Percentiles rank a stretch among this genome's conserved stretches.
These are phyloP conservation scores for Ostrea edulis DNA, from an alignment of 1,140 invertebrate genomes.

Conservation along the genomic window DNA sequence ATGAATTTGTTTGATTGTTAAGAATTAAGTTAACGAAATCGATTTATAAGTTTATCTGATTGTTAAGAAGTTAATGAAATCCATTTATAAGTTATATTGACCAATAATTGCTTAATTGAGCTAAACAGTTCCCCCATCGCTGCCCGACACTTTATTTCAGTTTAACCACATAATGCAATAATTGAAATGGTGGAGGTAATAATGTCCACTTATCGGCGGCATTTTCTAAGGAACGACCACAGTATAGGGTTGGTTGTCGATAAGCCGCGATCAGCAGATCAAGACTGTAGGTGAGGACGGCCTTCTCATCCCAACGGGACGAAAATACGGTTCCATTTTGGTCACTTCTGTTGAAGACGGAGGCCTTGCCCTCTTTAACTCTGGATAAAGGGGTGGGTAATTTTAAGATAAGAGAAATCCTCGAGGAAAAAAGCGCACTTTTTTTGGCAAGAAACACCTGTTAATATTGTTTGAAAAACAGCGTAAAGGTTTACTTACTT, in stretches of 20 bases:
- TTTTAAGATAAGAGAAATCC: neutral
- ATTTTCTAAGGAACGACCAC: neutral
- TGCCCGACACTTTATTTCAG: no score
- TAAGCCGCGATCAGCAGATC: neutral
- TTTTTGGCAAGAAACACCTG: neutral
- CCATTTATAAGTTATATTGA: no score
- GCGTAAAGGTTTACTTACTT: neutral
- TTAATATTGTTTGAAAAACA: neutral
- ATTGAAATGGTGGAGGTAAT: no score
- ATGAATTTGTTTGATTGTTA: no score
- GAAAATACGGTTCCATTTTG: neutral
- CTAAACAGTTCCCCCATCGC: no score
- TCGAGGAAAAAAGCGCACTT: neutral
- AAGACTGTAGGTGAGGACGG: neutral
- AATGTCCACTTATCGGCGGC: no score
- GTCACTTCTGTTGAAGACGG: neutral
- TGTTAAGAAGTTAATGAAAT: no score
- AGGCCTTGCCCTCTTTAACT: neutral
- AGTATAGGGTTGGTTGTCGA: neutral
- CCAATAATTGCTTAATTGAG: no score
- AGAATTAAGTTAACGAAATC: no score
- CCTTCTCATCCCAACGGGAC: neutral
- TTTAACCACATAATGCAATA: no score
- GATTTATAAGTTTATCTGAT: no score
- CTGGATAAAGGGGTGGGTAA: neutral